Evolutionary conservation across 1,140 invertebrate species (phyloP), one percentile per base, ranked within the genome.

Genomic region (Conus ventricosus): DNA sequence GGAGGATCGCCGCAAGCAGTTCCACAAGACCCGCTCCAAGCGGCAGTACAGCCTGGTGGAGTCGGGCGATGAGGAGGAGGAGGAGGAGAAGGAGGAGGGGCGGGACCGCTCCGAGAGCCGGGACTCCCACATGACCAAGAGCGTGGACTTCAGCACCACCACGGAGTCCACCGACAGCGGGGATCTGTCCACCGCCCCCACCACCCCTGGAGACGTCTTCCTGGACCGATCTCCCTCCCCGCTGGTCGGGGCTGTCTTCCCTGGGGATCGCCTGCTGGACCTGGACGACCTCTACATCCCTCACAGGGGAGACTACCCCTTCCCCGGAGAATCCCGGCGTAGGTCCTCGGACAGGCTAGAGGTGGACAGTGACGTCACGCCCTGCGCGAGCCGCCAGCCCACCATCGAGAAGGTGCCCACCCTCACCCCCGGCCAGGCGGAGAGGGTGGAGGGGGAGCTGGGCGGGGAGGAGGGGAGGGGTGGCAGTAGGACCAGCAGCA

Each of bases 101-200:
- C 8, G 57, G 57, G 57, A 71, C 67, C 60, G 55, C 6, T 4
- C 25, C 10, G 5, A 25, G 53, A 87, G 85, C 85, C 67, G 63
- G 39, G 83, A 88, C 83, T 87, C 87, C 23, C 55, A 75, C 13
- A 27, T 90, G 51, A 54, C 88, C 27, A 86, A 63, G 60, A 87
- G 82, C 63, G 67, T 85, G n/a, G 78, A 87, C 63, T 88, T 90
- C 87, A 90, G 89, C 78, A 90, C 89, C 55, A 90, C 87, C 53
- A 90, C 89, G 4, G 89, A 90, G 67, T 90, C 89, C 25, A 90
- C 87, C 4, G 89, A 90, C 87, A 90, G 89, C 54, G 60, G 51
- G 15, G 82, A 84, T 1, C 82, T 84, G 53, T 67, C 57, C 51
- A 54, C 75, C 63, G 76, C 78, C 80, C 78, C 84, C 87, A 67